Conservation (phyloP, 2,888 invertebrate genomes). For the Mechanitis messenoides region DNA sequence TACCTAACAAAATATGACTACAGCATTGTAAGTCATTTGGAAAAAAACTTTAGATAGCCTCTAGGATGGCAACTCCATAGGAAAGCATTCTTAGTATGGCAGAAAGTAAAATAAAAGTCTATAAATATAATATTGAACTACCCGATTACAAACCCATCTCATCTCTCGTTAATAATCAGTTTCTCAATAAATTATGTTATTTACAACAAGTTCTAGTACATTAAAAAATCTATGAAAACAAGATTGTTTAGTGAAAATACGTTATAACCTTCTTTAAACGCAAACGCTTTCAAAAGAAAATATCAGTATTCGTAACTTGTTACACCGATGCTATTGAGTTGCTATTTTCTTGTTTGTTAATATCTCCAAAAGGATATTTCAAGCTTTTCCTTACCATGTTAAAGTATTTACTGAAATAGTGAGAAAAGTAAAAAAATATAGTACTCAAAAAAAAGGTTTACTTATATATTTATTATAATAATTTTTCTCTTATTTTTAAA, state of each 20-base stretch:
- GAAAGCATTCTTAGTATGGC: too few relatives aligned
- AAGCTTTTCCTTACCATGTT: neutral
- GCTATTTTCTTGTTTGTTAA: neutral
- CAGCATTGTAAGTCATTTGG: too few relatives aligned
- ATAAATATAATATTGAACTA: too few relatives aligned
- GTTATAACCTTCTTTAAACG: neutral
- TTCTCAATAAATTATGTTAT: too few relatives aligned
- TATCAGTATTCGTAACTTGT: slow-evolving; percentile 2
- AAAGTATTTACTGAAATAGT: neutral
- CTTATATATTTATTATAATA: too few relatives aligned
- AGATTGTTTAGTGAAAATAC: neutral
- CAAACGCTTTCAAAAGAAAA: neutral
- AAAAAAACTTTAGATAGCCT: too few relatives aligned
- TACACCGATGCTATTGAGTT: neutral
- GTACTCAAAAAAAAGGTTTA: neutral
- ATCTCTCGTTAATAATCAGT: too few relatives aligned
- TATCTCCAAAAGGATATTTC: neutral
- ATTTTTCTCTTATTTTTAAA: too few relatives aligned
- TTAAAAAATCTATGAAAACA: neutral
- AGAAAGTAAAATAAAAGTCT: too few relatives aligned
- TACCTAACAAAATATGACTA: too few relatives aligned
- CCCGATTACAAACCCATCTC: too few relatives aligned
- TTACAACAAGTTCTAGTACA: neutral
- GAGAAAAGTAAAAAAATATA: neutral
- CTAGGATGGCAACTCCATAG: too few relatives aligned